These are phyloP conservation scores for Drosophila murphyi DNA, from an alignment of 1,140 invertebrate genomes.

Conservation along the genomic window DNA sequence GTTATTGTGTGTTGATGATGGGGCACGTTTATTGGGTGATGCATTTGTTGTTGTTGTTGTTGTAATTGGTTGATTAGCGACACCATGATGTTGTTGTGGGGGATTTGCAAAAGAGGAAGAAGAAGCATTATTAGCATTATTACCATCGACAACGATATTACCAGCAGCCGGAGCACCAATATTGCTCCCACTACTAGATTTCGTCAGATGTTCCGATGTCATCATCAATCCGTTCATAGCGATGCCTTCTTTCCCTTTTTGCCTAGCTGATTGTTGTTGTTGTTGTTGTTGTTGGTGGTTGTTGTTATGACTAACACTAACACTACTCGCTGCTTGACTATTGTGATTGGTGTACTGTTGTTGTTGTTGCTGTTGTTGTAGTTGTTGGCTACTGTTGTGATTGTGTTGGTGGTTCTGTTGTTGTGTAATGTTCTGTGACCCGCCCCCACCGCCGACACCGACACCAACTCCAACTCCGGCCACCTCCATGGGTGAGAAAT, in stretches of 20 bases:
- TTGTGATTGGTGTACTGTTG: constrained; percentile 48
- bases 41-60: constrained; percentile 58
- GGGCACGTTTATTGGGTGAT: constrained; percentile 79
- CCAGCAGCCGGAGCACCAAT: constrained; percentile 80
- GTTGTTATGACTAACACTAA: constrained; percentile 64
- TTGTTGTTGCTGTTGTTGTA: constrained; percentile 51
- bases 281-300: constrained; percentile 24
- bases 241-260: constrained; percentile 84
- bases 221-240: constrained; percentile 69
- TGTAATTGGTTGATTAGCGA: constrained; percentile 63
- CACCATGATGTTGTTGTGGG: constrained; percentile 83
- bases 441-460: constrained; percentile 50
- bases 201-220: constrained; percentile 80
- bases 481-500: constrained; percentile 78
- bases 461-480: constrained; percentile 39
- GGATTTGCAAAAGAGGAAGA: constrained; percentile 85
- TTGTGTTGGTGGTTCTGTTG: constrained; percentile 40
- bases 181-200: constrained; percentile 82
- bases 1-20: constrained; percentile 63
- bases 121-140: constrained; percentile 85
- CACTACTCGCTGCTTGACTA: constrained; percentile 69
- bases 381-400: constrained; percentile 40
- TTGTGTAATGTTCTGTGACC: constrained; percentile 59
- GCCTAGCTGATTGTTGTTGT: constrained; percentile 57
- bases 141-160: constrained; percentile 83